Conservation (phyloP, 2,113 vertebrate genomes). For the Damaliscus lunatus region DNA sequence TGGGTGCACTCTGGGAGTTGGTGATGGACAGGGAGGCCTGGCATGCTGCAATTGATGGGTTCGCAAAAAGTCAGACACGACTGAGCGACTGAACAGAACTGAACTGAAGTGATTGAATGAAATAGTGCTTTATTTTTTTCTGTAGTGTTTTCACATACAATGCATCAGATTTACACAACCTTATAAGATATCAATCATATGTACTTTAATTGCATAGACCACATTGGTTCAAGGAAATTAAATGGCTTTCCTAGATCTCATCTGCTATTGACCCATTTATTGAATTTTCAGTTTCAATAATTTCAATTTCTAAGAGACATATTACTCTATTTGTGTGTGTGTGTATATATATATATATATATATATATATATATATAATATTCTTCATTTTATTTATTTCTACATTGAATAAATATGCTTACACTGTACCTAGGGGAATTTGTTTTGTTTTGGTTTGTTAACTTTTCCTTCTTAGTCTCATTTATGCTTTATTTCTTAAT, state of each 20-base stretch:
- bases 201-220: background rate
- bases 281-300: background rate
- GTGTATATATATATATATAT: background rate
- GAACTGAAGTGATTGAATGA: background rate
- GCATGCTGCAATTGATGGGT: too few species aligned
- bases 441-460: background rate
- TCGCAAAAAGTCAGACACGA: fast-evolving
- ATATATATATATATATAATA: background rate
- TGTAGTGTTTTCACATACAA: background rate
- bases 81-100: too few species aligned
- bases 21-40: too few species aligned
- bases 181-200: background rate
- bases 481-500: background rate
- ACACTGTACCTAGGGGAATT: background rate
- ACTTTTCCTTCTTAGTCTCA: background rate
- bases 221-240: background rate
- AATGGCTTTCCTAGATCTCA: background rate
- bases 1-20: too few species aligned
- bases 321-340: background rate
- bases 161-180: background rate
- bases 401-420: background rate
- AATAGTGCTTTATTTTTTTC: background rate
- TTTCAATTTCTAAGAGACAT: background rate
- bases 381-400: background rate
- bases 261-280: background rate